A percentile compares a stretch with the other conserved stretches of the same genome.
These are phyloP conservation scores for Himalopsyche tibetana DNA, from an alignment of 2,888 invertebrate species.

Conservation along the genomic window DNA sequence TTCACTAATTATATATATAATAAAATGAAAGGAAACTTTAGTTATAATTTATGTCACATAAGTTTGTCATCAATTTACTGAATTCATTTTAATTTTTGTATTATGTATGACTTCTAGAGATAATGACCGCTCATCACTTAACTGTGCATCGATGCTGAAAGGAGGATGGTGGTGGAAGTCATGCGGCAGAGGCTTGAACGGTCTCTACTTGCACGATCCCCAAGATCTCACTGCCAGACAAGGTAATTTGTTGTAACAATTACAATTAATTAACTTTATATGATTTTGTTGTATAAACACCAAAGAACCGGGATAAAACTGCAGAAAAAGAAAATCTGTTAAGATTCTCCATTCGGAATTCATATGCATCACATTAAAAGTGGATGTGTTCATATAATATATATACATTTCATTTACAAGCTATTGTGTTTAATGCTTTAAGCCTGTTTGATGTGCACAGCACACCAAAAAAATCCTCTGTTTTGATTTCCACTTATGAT, in stretches of 20 bases:
- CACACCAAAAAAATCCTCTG: no score
- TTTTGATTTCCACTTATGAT: no score
- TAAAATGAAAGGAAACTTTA: background rate
- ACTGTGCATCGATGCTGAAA: constrained; percentile 95
- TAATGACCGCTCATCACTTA: constrained; percentile 92
- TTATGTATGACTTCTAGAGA: constrained; percentile 78
- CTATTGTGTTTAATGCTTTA: no score
- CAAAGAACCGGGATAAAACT: no score
- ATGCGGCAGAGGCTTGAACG: constrained; percentile 92
- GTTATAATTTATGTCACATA: background rate
- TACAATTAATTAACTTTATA: background rate
- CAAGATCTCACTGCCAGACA: constrained; percentile 93
- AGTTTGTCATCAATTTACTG: background rate
- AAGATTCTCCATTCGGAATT: no score
- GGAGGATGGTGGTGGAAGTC: constrained; percentile 98
- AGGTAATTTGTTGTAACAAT: constrained; percentile 75
- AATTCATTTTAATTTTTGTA: no score
- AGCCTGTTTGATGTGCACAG: no score
- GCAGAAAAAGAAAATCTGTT: no score
- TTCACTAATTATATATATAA: background rate
- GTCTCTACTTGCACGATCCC: constrained; percentile 91
- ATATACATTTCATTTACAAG: no score
- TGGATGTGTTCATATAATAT: no score
- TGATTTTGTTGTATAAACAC: constrained; percentile 40
- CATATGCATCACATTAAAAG: no score